phyloP scores from a whole-genome alignment of 2,888 invertebrate genomes.

The Orthosia incerta region DNA sequence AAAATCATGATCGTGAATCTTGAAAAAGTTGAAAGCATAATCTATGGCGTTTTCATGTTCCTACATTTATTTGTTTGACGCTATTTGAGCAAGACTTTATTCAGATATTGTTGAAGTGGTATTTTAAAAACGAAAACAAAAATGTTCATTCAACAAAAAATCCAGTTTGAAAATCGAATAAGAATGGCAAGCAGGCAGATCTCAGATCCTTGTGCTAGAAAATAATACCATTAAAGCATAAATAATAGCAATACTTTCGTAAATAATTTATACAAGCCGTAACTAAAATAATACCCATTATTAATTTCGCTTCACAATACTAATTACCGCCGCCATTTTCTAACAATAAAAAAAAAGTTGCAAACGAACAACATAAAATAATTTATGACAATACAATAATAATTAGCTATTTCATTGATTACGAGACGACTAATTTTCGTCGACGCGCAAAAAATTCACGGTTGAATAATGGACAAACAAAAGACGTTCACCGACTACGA shows the following conservation, averaged over 20 bases:
- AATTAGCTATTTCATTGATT: conserved; percentile 66
- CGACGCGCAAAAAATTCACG: conserved; percentile 58
- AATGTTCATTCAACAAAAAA: background rate
- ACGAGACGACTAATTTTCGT: conserved; percentile 54
- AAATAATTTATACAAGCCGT: conserved; percentile 13
- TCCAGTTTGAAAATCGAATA: conserved; percentile 12
- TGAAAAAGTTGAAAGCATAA: background rate
- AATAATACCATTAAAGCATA: too few relatives aligned
- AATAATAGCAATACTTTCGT: too few relatives aligned
- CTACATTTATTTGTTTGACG: background rate
- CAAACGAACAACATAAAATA: conserved; percentile 40
- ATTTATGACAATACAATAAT: conserved; percentile 61
- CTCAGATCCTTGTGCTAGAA: background rate
- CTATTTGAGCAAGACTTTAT: background rate
- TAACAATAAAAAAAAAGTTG: conserved; percentile 40
- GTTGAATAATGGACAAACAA: conserved; percentile 75
- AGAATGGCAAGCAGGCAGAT: too few relatives aligned
- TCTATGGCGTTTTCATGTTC: background rate
- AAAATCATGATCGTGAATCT: fast-evolving
- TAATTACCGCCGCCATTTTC: conserved; percentile 49
- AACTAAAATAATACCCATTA: conserved; percentile 39
- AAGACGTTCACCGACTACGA: conserved; percentile 79
- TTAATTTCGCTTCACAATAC: conserved; percentile 41
- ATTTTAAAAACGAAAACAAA: background rate
- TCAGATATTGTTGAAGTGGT: background rate